phyloP scores from a whole-genome alignment of 1,140 invertebrate genomes.

The Goniozus legneri region DNA sequence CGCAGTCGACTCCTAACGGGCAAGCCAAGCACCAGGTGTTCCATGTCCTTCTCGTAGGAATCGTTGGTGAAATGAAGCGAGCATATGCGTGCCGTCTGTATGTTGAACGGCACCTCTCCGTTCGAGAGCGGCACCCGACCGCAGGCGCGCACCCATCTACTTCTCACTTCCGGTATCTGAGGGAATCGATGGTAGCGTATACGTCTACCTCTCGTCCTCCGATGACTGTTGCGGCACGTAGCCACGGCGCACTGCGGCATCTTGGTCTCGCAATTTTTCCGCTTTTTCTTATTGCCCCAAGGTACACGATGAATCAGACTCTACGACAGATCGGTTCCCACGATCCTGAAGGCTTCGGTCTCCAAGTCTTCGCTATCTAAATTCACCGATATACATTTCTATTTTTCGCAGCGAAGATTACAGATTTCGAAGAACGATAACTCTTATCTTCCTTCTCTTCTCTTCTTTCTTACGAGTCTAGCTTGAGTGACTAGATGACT shows the following conservation, averaged over 20 bases:
- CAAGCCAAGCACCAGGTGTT: constrained; percentile 58
- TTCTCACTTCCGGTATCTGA: constrained; percentile 54
- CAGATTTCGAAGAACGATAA: no score
- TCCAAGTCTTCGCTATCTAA: no score
- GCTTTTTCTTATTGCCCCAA: no score
- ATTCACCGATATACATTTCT: no score
- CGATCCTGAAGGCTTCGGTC: no score
- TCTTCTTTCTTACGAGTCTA: no score
- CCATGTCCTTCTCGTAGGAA: constrained; percentile 59
- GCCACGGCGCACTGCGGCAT: constrained; percentile 62
- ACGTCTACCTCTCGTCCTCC: constrained; percentile 56
- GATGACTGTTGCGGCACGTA: constrained; percentile 59
- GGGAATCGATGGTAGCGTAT: constrained; percentile 61
- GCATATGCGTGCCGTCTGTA: constrained; percentile 59
- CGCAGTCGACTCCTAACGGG: constrained; percentile 56
- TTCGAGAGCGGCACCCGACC: constrained; percentile 51
- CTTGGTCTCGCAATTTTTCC: constrained; percentile 20
- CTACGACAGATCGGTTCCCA: no score
- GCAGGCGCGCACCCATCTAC: constrained; percentile 56
- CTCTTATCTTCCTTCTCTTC: no score
- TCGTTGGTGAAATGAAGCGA: constrained; percentile 57
- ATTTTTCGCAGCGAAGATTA: no score
- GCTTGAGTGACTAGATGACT: no score
- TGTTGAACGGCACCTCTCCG: constrained; percentile 53
- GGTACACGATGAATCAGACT: no score